A percentile compares a stretch with the other conserved stretches of the same genome.
Evolutionary conservation across 2,113 vertebrate species (phyloP).

Genomic region (Engraulis encrasicolus): DNA sequence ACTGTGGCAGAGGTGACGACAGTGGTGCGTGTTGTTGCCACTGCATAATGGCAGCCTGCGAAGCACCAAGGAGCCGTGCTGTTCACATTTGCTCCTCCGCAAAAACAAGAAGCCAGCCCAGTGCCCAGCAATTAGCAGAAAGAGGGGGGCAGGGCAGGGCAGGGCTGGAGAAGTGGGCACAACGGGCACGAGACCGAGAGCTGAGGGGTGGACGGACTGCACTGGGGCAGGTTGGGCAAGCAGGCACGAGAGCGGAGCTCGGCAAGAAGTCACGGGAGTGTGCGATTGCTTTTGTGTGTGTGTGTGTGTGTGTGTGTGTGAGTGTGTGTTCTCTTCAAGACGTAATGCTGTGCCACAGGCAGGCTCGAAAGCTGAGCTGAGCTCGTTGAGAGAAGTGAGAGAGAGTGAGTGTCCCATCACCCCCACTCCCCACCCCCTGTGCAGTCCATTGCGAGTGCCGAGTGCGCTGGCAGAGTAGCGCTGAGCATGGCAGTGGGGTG

Average conservation of each 20-base stretch:
- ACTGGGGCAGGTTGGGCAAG: too few species aligned
- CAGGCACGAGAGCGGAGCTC: too few species aligned
- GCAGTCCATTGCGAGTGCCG: too few species aligned
- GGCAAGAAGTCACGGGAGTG: too few species aligned
- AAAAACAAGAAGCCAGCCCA: not conserved
- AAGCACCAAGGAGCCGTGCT: not conserved
- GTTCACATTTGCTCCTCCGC: not conserved
- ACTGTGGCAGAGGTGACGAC: not conserved
- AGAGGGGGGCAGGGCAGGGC: too few species aligned
- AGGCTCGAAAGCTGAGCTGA: not conserved
- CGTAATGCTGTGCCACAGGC: not conserved
- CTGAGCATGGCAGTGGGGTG: not conserved
- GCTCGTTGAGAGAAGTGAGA: not conserved
- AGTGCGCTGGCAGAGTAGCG: not conserved
- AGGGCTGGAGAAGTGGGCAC: too few species aligned
- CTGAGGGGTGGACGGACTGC: too few species aligned
- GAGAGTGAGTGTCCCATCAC: not conserved
- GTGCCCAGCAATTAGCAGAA: not conserved
- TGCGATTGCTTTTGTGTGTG: too few species aligned
- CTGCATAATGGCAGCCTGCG: not conserved
- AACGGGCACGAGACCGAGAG: too few species aligned
- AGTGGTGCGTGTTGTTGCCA: not conserved
- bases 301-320: too few species aligned
- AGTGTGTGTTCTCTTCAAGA: too few species aligned
- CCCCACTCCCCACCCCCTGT: too few species aligned